These are phyloP conservation scores for Vulpes vulpes DNA, from an alignment of 2,113 vertebrate genomes.

Conservation along the genomic window DNA sequence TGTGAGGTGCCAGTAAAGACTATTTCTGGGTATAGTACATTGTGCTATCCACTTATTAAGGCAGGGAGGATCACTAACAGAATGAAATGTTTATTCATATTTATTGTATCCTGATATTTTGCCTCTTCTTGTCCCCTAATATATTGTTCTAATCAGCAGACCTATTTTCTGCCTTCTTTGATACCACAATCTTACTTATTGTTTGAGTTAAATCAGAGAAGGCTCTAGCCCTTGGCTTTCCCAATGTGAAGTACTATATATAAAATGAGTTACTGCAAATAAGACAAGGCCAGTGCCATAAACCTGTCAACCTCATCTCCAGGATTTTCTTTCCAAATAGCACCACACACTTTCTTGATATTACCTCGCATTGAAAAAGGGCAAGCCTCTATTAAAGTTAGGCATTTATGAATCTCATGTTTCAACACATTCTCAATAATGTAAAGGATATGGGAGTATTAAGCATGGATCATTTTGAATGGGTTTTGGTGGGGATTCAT, in stretches of 20 bases:
- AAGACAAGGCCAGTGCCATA: conserved; percentile 83
- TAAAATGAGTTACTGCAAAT: conserved; percentile 92
- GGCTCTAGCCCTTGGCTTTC: conserved; percentile 79
- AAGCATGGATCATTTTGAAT: conserved; percentile 38
- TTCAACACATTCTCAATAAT: conserved; percentile 63
- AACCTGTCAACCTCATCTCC: conserved; percentile 87
- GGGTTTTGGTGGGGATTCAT: neutral
- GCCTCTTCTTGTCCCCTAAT: conserved; percentile 79
- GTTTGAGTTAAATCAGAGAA: conserved; percentile 86
- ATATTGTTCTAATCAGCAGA: conserved; percentile 88
- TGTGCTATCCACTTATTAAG: conserved; percentile 68
- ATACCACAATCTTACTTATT: conserved; percentile 78
- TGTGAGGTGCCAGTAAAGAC: neutral
- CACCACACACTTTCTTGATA: conserved; percentile 79
- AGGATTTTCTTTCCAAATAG: conserved; percentile 87
- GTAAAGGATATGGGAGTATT: neutral
- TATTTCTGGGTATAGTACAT: conserved; percentile 75
- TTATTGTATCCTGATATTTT: conserved; percentile 64
- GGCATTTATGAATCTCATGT: conserved; percentile 68
- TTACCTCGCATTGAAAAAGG: conserved; percentile 79
- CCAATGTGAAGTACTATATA: conserved; percentile 83
- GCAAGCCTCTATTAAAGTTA: conserved; percentile 80
- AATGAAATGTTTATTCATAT: conserved; percentile 84
- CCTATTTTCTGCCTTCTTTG: conserved; percentile 84
- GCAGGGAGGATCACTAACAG: conserved; percentile 63